Percentiles rank a stretch among this genome's conserved stretches.
Conservation (phyloP, 2,113 vertebrate genomes). For the Poeciliopsis turrubarensis region DNA sequence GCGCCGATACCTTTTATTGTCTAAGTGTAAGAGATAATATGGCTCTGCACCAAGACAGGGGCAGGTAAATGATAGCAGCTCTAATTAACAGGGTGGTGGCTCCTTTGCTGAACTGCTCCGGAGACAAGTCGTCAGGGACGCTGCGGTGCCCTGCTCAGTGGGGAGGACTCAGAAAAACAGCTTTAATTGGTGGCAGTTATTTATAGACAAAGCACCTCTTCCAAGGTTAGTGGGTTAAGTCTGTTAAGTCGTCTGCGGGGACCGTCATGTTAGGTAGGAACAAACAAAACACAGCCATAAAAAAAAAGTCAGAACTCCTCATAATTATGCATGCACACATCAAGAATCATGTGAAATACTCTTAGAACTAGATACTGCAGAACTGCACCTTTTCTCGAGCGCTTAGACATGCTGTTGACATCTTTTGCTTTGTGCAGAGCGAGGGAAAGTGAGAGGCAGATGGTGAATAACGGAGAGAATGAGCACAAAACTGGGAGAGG, state of each 20-base stretch:
- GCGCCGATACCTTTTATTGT: neutral
- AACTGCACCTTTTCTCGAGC: constrained; percentile 30
- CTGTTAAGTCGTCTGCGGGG: constrained; percentile 65
- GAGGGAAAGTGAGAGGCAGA: constrained; percentile 23
- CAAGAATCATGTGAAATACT: neutral
- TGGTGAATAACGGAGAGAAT: constrained; percentile 50
- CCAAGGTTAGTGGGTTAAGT: constrained; percentile 79
- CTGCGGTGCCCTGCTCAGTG: constrained; percentile 63
- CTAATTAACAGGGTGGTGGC: constrained; percentile 77
- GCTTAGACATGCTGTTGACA: constrained; percentile 52
- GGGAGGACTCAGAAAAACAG: constrained; percentile 78
- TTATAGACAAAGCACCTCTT: constrained; percentile 77
- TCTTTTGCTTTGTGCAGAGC: constrained; percentile 26
- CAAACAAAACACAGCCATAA: constrained; percentile 56
- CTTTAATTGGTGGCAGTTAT: constrained; percentile 81
- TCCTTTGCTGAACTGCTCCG: constrained; percentile 63
- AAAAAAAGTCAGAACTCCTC: constrained; percentile 40
- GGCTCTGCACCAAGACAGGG: constrained; percentile 59
- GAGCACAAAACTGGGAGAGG: constrained; percentile 28
- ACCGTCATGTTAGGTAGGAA: constrained; percentile 65
- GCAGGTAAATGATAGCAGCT: constrained; percentile 74
- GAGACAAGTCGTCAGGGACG: constrained; percentile 72
- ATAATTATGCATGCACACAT: constrained; percentile 20
- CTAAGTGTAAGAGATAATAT: constrained; percentile 12
- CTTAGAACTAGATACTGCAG: neutral